A percentile compares a stretch with the other conserved stretches of the same genome.
phyloP scores from a whole-genome alignment of 2,888 invertebrate species.

The Keiferia lycopersicella region DNA sequence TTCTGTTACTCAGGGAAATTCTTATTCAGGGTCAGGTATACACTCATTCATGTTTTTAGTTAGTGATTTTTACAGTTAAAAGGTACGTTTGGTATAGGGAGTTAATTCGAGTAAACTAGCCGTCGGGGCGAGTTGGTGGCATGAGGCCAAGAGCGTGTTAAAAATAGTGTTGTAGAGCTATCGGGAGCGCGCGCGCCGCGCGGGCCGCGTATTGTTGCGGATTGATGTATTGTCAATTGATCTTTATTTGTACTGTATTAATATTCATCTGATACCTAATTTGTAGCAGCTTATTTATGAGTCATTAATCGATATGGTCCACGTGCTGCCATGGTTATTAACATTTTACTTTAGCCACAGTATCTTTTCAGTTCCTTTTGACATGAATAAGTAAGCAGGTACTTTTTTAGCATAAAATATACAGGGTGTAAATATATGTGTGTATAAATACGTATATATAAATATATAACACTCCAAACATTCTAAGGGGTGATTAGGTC shows the following conservation, averaged over 20 bases:
- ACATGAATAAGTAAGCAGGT: too few species aligned
- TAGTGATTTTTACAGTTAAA: conserved; percentile 51
- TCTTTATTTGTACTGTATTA: conserved; percentile 19
- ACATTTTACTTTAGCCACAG: background rate
- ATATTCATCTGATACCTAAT: conserved; percentile 12
- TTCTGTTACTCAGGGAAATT: conserved; percentile 54
- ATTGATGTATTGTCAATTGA: conserved; percentile 38
- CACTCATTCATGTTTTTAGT: conserved; percentile 62
- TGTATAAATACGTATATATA: too few species aligned
- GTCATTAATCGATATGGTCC: background rate
- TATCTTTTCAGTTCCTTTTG: too few species aligned
- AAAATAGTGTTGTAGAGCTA: conserved; percentile 76
- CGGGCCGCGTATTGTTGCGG: conserved; percentile 52
- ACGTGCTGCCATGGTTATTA: background rate
- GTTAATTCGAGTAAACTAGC: conserved; percentile 84
- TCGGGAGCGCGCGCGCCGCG: conserved; percentile 56
- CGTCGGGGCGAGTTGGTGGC: conserved; percentile 80
- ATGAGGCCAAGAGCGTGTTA: conserved; percentile 69
- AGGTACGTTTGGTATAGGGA: conserved; percentile 73
- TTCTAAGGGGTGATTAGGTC: too few species aligned
- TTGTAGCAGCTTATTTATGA: background rate
- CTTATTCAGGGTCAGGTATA: conserved; percentile 47
- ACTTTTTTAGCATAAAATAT: too few species aligned
- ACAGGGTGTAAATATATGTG: too few species aligned
- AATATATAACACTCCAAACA: too few species aligned